phyloP scores from a whole-genome alignment of 2,113 vertebrate species.

The Anoura caudifer region DNA sequence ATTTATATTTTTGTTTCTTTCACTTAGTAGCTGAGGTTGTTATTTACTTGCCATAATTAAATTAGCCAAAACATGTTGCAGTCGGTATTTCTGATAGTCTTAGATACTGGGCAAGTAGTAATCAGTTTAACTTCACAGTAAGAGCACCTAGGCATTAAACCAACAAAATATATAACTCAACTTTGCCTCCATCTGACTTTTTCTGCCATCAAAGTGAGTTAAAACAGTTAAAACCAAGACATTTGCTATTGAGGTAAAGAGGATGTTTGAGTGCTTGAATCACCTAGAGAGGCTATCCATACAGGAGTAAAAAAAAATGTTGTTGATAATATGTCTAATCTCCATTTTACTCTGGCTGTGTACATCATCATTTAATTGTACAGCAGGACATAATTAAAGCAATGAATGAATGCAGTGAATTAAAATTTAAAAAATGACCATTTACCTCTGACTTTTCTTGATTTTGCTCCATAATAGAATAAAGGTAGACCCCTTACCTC shows the following conservation, averaged over 20 bases:
- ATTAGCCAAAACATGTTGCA: background rate
- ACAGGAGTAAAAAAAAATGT: background rate
- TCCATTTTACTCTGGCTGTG: background rate
- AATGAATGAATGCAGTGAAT: background rate
- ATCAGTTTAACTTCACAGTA: background rate
- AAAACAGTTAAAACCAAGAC: background rate
- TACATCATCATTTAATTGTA: background rate
- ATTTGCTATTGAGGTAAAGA: background rate
- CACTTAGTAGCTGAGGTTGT: background rate
- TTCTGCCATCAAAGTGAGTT: background rate
- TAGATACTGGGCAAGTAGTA: background rate
- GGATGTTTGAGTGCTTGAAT: background rate
- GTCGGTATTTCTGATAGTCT: background rate
- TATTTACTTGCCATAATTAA: background rate
- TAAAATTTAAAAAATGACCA: background rate
- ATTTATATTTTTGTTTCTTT: background rate
- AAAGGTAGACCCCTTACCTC: background rate
- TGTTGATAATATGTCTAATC: background rate
- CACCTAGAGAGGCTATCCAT: background rate
- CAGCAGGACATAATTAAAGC: background rate
- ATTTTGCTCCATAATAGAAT: background rate
- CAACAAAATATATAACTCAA: background rate
- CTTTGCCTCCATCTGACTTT: conserved; percentile 1
- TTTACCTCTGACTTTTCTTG: background rate
- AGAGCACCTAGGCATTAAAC: background rate